A percentile compares a stretch with the other conserved stretches of the same genome.
Evolutionary conservation across 2,888 invertebrate genomes (phyloP).

Genomic region (Electrophaes corylata): DNA sequence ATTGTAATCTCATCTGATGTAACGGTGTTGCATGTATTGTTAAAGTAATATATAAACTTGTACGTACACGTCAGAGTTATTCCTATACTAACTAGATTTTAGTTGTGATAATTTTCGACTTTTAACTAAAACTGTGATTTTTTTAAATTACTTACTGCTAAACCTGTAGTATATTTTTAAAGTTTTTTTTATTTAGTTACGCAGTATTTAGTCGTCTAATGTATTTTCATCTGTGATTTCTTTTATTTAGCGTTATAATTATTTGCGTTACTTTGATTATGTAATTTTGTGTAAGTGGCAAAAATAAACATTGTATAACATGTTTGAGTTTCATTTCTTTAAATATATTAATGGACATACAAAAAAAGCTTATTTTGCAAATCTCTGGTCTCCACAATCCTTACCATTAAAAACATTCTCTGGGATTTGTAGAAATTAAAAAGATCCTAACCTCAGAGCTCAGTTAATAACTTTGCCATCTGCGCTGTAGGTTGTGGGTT

Average conservation of each 20-base stretch:
- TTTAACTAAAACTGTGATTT: constrained; percentile 75
- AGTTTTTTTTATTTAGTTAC: constrained; percentile 36
- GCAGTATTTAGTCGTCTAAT: constrained; percentile 54
- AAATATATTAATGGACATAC: not conserved
- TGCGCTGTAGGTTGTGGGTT: too few relatives aligned
- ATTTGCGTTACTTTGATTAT: constrained; percentile 69
- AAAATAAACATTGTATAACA: constrained; percentile 79
- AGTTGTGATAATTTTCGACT: constrained; percentile 67
- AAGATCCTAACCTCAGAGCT: too few relatives aligned
- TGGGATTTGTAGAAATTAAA: too few relatives aligned
- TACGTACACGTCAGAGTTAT: not conserved
- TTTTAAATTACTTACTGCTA: constrained; percentile 55
- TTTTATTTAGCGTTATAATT: constrained; percentile 68
- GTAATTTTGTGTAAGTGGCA: constrained; percentile 72
- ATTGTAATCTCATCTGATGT: not conserved
- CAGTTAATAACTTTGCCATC: too few relatives aligned
- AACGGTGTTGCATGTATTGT: not conserved
- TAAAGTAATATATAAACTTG: not conserved
- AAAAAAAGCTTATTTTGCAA: too few relatives aligned
- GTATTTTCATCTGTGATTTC: constrained; percentile 79
- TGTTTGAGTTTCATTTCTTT: constrained; percentile 22
- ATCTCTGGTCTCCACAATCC: too few relatives aligned
- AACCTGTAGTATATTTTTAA: constrained; percentile 44
- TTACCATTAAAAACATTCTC: too few relatives aligned
- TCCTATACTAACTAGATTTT: constrained; percentile 35